phyloP scores from a whole-genome alignment of 1,140 invertebrate genomes.

The Leptinotarsa defecta region DNA sequence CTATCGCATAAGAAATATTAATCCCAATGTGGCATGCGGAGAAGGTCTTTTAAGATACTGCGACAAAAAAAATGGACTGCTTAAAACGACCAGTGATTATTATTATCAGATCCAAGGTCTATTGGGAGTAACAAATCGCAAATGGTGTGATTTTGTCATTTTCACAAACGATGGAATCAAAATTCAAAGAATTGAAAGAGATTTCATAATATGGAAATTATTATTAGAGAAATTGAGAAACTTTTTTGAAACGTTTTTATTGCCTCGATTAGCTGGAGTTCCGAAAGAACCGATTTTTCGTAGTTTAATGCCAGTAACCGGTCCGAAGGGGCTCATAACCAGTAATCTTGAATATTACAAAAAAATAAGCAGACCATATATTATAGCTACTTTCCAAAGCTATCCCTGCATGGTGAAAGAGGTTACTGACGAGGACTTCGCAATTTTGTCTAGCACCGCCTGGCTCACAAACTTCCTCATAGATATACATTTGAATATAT shows the following conservation, averaged over 20 bases:
- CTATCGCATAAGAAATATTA: neutral
- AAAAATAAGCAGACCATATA: neutral
- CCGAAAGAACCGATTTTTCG: neutral
- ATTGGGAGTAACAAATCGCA: conserved; percentile 12
- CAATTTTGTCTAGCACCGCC: neutral
- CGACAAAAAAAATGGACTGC: neutral
- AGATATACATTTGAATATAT: conserved; percentile 15
- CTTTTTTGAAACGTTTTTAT: neutral
- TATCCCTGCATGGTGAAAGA: neutral
- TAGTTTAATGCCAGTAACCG: neutral
- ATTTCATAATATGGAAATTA: neutral
- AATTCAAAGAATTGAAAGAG: conserved; percentile 21
- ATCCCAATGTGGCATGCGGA: neutral
- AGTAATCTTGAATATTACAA: conserved; percentile 6
- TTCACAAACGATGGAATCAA: conserved; percentile 15
- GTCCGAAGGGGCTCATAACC: neutral
- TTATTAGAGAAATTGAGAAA: neutral
- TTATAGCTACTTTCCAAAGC: neutral
- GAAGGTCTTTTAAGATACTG: neutral
- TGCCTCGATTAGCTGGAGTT: neutral
- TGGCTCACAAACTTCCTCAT: conserved; percentile 13
- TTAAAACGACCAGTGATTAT: conserved; percentile 18
- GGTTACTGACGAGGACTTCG: neutral
- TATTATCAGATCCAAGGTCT: conserved; percentile 33
- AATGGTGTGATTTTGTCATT: conserved; percentile 26